Evolutionary conservation across 2,888 invertebrate species (phyloP).

Genomic region (Sepioteuthis lessoniana): DNA sequence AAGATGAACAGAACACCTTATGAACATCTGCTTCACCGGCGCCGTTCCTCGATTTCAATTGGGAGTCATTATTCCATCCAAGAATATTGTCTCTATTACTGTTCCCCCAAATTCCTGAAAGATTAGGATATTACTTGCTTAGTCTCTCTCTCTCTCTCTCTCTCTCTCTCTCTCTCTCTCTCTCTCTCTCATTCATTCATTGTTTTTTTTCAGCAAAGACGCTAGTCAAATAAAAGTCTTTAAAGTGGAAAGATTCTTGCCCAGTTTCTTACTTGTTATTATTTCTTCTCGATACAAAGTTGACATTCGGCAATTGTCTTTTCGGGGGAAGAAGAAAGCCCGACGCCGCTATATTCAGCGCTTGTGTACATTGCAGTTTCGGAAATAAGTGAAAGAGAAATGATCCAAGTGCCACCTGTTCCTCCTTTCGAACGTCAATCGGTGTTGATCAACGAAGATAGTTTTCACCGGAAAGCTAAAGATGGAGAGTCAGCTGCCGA

Average conservation of each 20-base stretch:
- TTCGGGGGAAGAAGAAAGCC: background rate
- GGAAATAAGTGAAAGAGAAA: background rate
- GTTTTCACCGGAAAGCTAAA: background rate
- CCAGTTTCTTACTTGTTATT: background rate
- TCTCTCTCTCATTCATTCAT: background rate
- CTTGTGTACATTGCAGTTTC: background rate
- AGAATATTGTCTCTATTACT: background rate
- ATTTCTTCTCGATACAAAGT: background rate
- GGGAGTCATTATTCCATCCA: background rate
- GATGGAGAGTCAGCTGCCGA: background rate
- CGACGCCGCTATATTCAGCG: background rate
- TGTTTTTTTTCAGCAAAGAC: background rate
- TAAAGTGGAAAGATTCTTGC: background rate
- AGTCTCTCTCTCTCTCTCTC: background rate
- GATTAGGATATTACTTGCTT: background rate
- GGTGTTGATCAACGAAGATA: background rate
- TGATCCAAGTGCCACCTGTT: background rate
- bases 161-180: background rate
- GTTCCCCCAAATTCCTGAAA: background rate
- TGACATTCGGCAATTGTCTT: conserved; percentile 33
- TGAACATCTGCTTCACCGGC: background rate
- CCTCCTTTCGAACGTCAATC: background rate
- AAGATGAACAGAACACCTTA: background rate
- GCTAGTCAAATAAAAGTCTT: background rate
- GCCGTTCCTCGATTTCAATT: background rate